Evolutionary conservation across 2,797 vertebrate species (phyloP).

Genomic region (Centropyge bicolor): DNA sequence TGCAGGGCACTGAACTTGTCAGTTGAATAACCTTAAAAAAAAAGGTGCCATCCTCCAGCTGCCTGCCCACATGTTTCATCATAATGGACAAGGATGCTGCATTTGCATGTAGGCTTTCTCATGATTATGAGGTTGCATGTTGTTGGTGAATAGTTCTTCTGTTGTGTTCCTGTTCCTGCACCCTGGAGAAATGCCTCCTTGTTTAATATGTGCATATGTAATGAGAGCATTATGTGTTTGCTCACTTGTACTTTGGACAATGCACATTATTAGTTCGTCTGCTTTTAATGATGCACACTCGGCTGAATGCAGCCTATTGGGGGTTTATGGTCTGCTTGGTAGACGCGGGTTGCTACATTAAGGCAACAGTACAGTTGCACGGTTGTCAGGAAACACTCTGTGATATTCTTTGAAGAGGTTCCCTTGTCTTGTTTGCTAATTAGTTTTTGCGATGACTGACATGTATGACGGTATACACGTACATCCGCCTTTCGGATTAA

Average conservation of each 20-base stretch:
- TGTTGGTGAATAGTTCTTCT: conserved; percentile 65
- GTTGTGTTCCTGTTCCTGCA: conserved; percentile 48
- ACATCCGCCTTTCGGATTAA: conserved; percentile 18
- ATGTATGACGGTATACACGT: neutral
- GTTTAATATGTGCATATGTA: conserved; percentile 81
- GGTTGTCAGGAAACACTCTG: conserved; percentile 60
- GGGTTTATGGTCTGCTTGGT: conserved; percentile 67
- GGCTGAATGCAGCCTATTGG: conserved; percentile 69
- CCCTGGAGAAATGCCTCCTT: conserved; percentile 73
- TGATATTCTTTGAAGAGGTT: conserved; percentile 29
- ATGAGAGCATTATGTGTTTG: conserved; percentile 62
- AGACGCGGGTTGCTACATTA: conserved; percentile 46
- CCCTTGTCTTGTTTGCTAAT: conserved; percentile 44
- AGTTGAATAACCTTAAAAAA: conserved; percentile 50
- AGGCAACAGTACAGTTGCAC: conserved; percentile 45
- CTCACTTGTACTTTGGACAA: conserved; percentile 67
- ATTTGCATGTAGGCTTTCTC: conserved; percentile 82
- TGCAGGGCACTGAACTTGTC: conserved; percentile 53
- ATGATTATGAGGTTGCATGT: conserved; percentile 73
- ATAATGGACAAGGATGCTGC: conserved; percentile 71
- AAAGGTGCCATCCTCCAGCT: conserved; percentile 48
- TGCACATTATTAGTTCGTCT: conserved; percentile 64
- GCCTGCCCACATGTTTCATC: conserved; percentile 58
- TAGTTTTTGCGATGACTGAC: conserved; percentile 21
- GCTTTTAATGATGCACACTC: conserved; percentile 75